Evolutionary conservation across 2,797 vertebrate species (phyloP), one percentile per base, ranked within the genome.

Genomic region (Garrulus glandarius): DNA sequence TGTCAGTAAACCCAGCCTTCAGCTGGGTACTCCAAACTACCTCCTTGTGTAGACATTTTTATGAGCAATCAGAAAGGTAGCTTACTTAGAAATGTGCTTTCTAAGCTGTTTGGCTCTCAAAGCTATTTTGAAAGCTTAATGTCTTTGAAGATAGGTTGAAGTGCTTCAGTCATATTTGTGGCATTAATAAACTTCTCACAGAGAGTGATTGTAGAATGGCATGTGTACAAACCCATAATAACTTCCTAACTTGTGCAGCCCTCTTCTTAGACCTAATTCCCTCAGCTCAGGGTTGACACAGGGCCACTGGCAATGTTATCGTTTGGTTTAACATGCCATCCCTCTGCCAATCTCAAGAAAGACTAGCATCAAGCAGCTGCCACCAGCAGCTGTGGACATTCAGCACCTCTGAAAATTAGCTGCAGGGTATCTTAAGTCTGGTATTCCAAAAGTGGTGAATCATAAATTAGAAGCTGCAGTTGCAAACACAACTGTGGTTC

Each of bases 401-500:
- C 71, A 89, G 56, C 60, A 89, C 68, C 69, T 95, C 69, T 57
- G 61, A 87, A 95, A 91, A 93, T 83, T 92, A 89, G 49, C 87
- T 83, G 56, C 49, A 89, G 69, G 37, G 9, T 88, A 43, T 90
- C 82, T 83, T 84, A 74, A 84, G 14, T 70, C 50, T 93, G 60
- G 10, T 89, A 77, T 85, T 95, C 68, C 44, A 57, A 77, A 80
- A 93, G 53, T 22, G 13, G 30, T 74, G 69, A 95, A 69, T 77
- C 72, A 53, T 87, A 64, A 95, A 93, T 95, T 78, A 65, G 74
- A 95, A 87, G 64, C 37, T 85, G 30, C 68, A 47, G 57, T 92
- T 87, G 68, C 88, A 93, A 91, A 81, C 36, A 27, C 68, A 71
- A 61, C 57, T 64, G 46, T 76, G 83, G n/a, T 71, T 93, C 53